A percentile compares a stretch with the other conserved stretches of the same genome.
These are phyloP conservation scores for Oligia latruncula DNA, from an alignment of 2,888 invertebrate genomes.

Conservation along the genomic window DNA sequence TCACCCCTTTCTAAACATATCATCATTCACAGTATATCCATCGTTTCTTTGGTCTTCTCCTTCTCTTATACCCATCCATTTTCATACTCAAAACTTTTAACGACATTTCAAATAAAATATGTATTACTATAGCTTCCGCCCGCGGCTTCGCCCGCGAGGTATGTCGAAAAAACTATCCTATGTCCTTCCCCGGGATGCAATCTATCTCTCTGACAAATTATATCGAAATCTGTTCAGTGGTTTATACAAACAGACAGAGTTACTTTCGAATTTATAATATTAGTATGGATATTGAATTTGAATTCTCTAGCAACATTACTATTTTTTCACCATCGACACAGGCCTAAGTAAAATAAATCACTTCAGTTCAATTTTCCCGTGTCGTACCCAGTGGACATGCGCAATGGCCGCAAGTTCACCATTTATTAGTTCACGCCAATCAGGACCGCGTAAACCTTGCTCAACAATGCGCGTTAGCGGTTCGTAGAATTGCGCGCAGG, in stretches of 20 bases:
- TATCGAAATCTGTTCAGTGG: too few species aligned
- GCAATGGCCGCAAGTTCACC: constrained; percentile 62
- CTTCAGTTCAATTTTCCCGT: constrained; percentile 4
- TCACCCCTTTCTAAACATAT: neutral
- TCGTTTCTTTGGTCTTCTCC: too few species aligned
- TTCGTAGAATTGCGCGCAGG: constrained; percentile 60
- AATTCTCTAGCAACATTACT: neutral
- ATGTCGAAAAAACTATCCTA: too few species aligned
- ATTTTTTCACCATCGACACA: neutral
- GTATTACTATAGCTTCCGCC: too few species aligned
- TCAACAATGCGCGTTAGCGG: constrained; percentile 65
- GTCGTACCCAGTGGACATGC: constrained; percentile 59
- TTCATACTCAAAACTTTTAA: neutral
- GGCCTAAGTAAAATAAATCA: neutral
- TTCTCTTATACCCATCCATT: neutral
- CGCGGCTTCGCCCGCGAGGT: too few species aligned
- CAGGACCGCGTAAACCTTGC: constrained; percentile 63
- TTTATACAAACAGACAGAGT: too few species aligned
- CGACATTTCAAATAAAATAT: too few species aligned
- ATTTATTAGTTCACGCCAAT: constrained; percentile 72
- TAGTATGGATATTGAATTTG: neutral
- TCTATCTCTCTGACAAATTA: too few species aligned
- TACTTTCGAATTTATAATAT: too few species aligned
- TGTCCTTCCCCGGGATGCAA: too few species aligned
- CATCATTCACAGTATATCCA: too few species aligned